Evolutionary conservation across 2,113 vertebrate genomes (phyloP), one percentile per base, ranked within the genome.

Genomic region (Euleptes europaea): DNA sequence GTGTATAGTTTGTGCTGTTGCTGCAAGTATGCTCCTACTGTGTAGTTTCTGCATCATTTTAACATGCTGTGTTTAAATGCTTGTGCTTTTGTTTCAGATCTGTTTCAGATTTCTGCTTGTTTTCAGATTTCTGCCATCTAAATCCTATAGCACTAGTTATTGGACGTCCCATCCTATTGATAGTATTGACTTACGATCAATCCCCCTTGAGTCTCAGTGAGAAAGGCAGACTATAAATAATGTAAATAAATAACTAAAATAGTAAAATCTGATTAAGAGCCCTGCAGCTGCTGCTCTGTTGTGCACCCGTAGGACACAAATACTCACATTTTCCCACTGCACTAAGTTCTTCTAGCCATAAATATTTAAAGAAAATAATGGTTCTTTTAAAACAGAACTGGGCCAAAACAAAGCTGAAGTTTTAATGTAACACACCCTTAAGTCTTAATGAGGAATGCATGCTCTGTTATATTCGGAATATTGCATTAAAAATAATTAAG

Each of bases 401-500:
- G 69, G 90, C 83, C 40, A 92, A 89, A 93, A 92, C 12, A 82
- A 57, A 92, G 82, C 73, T 89, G 87, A 94, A 85, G 80, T 89
- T 79, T 91, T 87, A 94, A 93, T 85, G 54, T 84, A 60, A 86
- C 78, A 87, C 78, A 88, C 65, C 23, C 23, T 80, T 78, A 88
- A 81, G 82, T 80, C 80, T 86, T 85, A 88, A 90, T 86, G 88
- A 94, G 72, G 85, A 93, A 88, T 90, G 91, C 87, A 89, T 90
- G n/a, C 12, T n/a, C 47, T 90, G 11, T 82, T 88, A 40, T 67
- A 51, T 80, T 85, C 86, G 82, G 89, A 83, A 87, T 85, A 85
- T 76, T 86, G 0, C 8, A 0, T 4, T 86, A 67, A 83, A 85
- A 28, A 31, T 69, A 76, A 57, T 81, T n/a, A 76, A 42, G 88